A percentile compares a stretch with the other conserved stretches of the same genome.
Evolutionary conservation across 2,113 vertebrate species (phyloP).

Genomic region (Amphiprion percula): DNA sequence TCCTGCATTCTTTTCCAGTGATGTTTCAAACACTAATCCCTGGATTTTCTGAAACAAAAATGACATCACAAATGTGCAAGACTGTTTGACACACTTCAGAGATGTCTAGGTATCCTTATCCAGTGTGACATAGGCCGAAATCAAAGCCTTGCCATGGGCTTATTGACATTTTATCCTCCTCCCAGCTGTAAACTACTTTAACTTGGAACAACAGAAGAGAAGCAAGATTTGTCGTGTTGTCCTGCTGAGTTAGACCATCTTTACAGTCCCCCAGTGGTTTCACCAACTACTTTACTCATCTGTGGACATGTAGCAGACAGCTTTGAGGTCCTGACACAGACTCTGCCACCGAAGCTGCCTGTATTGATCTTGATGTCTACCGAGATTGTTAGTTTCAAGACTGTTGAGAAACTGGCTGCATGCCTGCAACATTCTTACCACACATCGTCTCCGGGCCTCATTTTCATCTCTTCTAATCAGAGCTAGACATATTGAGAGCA

Average conservation of each 20-base stretch:
- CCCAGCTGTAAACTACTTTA: constrained; percentile 43
- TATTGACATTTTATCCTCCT: constrained; percentile 39
- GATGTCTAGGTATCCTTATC: constrained; percentile 24
- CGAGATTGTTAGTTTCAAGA: constrained; percentile 46
- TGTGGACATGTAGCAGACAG: constrained; percentile 24
- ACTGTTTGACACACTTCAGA: constrained; percentile 38
- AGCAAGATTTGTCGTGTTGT: constrained; percentile 30
- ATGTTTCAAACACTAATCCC: constrained; percentile 48
- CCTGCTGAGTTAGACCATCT: constrained; percentile 30
- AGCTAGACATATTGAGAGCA: constrained; percentile 61
- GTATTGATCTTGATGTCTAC: constrained; percentile 51
- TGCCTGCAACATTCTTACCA: constrained; percentile 43
- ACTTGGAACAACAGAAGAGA: constrained; percentile 30
- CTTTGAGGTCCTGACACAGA: constrained; percentile 15
- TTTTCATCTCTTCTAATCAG: constrained; percentile 76
- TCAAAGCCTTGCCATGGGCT: constrained; percentile 49
- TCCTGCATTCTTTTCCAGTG: constrained; percentile 58
- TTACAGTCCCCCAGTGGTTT: constrained; percentile 29
- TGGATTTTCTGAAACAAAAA: constrained; percentile 42
- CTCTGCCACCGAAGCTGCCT: constrained; percentile 20
- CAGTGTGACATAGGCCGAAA: constrained; percentile 35
- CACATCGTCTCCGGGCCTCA: constrained; percentile 51
- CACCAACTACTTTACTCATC: constrained; percentile 36
- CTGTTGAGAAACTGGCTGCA: constrained; percentile 53
- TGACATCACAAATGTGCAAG: constrained; percentile 44